phyloP scores from a whole-genome alignment of 2,888 invertebrate species.

The Noctua pronuba region DNA sequence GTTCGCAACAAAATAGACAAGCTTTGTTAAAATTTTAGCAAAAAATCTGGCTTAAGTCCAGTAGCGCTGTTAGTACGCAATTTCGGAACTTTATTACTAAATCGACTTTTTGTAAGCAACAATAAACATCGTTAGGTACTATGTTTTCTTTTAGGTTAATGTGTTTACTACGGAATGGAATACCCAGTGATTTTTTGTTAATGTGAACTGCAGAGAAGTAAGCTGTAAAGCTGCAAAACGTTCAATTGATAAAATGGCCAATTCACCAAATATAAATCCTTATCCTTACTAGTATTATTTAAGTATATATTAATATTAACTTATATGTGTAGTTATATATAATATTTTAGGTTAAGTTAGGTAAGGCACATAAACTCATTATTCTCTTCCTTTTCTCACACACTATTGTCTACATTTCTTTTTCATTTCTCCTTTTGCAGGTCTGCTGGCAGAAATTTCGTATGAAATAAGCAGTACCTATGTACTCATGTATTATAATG shows the following conservation, averaged over 20 bases:
- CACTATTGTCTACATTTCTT: no score
- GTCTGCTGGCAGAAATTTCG: no score
- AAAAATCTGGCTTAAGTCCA: slow-evolving; percentile 58
- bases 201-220: background rate
- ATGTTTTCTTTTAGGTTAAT: slow-evolving; percentile 21
- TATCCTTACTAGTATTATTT: no score
- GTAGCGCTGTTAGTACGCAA: slow-evolving; percentile 50
- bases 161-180: background rate
- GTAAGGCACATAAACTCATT: no score
- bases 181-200: background rate
- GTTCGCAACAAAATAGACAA: slow-evolving; percentile 40
- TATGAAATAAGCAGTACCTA: no score
- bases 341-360: no score
- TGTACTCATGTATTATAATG: no score
- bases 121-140: slow-evolving; percentile 36
- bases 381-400: no score
- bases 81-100: slow-evolving; percentile 58
- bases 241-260: background rate
- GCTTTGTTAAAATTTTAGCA: slow-evolving; percentile 47
- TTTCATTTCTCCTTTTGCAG: no score
- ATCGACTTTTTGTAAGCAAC: slow-evolving; percentile 56
- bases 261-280: background rate
- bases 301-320: no score
- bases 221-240: background rate
- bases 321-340: no score